Conservation (phyloP, 2,888 invertebrate species). For the Drepanosiphum platanoidis region DNA sequence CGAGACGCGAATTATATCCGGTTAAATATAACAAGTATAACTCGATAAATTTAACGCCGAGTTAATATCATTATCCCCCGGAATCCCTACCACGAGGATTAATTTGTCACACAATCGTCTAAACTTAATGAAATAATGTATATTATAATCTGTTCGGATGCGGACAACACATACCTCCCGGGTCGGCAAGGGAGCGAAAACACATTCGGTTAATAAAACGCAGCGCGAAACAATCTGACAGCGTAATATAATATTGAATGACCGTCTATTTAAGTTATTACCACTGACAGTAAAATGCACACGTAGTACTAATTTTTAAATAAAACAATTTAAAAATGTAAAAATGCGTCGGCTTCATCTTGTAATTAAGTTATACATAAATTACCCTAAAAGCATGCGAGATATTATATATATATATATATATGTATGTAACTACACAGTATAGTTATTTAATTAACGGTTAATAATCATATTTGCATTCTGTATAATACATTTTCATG, state of each 20-base stretch:
- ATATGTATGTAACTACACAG: no score
- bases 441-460: conserved; percentile 22
- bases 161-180: no score
- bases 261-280: neutral
- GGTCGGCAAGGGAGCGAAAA: neutral
- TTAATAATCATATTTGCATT: neutral
- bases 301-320: neutral
- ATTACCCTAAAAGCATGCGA: conserved; percentile 11
- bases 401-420: no score
- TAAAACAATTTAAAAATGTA: neutral
- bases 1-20: neutral
- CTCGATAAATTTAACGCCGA: neutral
- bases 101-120: neutral
- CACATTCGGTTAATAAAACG: neutral
- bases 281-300: neutral
- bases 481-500: neutral
- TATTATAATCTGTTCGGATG: neutral
- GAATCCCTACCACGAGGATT: neutral
- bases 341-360: neutral
- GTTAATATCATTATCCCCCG: neutral
- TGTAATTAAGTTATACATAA: conserved; percentile 15
- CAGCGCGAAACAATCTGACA: neutral
- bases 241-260: neutral
- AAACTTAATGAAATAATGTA: conserved; percentile 2
- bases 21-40: neutral